Evolutionary conservation across 2,888 invertebrate genomes (phyloP).

Genomic region (Serrognathus titanus): DNA sequence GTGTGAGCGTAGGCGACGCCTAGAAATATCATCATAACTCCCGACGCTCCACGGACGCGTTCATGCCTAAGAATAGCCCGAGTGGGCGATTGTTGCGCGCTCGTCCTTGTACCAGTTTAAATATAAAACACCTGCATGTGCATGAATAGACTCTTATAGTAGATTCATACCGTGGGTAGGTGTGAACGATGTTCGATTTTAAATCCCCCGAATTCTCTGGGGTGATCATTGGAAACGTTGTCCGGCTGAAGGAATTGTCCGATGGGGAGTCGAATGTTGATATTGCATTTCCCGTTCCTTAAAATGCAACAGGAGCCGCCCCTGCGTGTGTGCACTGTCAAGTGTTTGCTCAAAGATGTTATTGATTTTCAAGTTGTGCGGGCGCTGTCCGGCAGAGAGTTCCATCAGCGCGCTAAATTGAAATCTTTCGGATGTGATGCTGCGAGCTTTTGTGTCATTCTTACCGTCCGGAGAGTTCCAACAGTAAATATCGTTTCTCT

Average conservation of each 20-base stretch:
- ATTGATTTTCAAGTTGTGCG: constrained; percentile 48
- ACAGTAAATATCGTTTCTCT: constrained; percentile 46
- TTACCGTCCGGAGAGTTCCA: constrained; percentile 28
- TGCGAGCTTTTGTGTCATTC: constrained; percentile 4
- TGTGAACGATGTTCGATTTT: background rate
- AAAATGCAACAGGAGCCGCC: constrained; percentile 49
- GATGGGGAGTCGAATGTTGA: constrained; percentile 15
- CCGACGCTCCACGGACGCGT: background rate
- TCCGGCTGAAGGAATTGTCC: constrained; percentile 25
- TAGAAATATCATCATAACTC: constrained; percentile 14
- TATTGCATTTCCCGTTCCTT: constrained; percentile 52
- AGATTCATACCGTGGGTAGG: background rate
- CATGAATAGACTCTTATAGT: background rate
- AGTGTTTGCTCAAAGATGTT: constrained; percentile 51
- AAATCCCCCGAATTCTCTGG: constrained; percentile 19
- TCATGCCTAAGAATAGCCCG: background rate
- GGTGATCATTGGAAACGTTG: constrained; percentile 29
- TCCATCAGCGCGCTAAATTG: constrained; percentile 46
- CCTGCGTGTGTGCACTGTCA: constrained; percentile 50
- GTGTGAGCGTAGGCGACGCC: constrained; percentile 33
- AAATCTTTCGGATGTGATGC: constrained; percentile 44
- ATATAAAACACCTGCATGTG: constrained; percentile 1
- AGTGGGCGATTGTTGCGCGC: constrained; percentile 11
- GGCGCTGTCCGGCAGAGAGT: constrained; percentile 23
- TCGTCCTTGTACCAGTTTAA: background rate